phyloP scores from a whole-genome alignment of 2,797 vertebrate species.

The Leucoraja ocellata region DNA sequence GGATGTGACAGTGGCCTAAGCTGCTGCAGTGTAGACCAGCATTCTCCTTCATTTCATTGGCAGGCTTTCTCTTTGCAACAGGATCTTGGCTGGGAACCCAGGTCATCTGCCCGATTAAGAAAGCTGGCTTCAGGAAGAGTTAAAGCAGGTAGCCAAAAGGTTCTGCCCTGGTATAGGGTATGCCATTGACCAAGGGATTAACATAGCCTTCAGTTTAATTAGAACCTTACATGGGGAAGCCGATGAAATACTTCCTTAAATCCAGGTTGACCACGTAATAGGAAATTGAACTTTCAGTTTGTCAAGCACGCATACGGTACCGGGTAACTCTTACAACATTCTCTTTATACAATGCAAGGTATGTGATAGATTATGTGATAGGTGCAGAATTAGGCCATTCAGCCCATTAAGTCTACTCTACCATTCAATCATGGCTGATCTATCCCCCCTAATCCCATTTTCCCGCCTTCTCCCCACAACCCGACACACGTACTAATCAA shows the following conservation, averaged over 20 bases:
- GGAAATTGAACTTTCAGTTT: background rate
- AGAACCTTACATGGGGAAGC: background rate
- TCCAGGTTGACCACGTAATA: background rate
- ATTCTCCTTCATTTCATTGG: background rate
- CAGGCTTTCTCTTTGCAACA: background rate
- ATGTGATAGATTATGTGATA: too few relatives aligned
- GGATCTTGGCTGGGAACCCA: background rate
- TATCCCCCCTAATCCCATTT: too few relatives aligned
- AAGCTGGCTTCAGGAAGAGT: too few relatives aligned
- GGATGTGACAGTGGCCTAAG: background rate
- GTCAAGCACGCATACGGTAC: background rate
- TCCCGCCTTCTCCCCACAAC: too few relatives aligned
- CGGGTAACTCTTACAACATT: background rate
- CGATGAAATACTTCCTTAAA: background rate
- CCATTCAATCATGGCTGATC: too few relatives aligned
- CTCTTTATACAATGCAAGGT: background rate
- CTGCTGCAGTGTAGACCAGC: background rate
- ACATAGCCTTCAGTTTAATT: background rate
- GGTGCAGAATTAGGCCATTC: too few relatives aligned
- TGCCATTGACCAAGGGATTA: background rate
- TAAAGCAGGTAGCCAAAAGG: too few relatives aligned
- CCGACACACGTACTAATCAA: too few relatives aligned
- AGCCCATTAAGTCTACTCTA: too few relatives aligned
- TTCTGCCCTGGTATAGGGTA: background rate
- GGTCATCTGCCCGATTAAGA: background rate